phyloP scores from a whole-genome alignment of 2,113 vertebrate genomes.

The Cathartes aura region DNA sequence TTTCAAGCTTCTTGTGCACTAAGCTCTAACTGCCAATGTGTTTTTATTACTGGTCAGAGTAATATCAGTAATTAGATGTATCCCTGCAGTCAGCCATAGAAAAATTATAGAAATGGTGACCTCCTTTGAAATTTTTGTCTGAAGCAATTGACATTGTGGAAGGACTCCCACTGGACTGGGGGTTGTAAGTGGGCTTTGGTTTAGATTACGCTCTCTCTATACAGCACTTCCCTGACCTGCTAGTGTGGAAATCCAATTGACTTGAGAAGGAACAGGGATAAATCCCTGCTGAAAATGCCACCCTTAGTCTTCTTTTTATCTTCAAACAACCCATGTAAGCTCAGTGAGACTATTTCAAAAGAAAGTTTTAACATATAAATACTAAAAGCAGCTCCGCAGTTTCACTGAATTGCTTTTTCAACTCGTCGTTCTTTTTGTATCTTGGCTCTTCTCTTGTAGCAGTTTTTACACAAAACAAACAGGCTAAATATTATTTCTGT shows the following conservation, averaged over 20 bases:
- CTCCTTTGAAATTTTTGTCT: not conserved
- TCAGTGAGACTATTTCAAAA: conserved; percentile 2
- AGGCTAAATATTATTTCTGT: not conserved
- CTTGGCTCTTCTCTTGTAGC: not conserved
- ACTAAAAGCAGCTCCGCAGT: not conserved
- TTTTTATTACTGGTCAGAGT: not conserved
- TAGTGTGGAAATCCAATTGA: conserved; percentile 15
- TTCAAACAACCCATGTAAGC: not conserved
- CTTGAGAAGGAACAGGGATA: not conserved
- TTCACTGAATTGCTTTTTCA: not conserved
- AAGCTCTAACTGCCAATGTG: not conserved
- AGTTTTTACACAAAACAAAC: not conserved
- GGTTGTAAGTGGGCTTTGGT: not conserved
- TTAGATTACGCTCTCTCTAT: not conserved
- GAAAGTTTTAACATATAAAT: not conserved
- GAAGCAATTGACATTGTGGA: not conserved
- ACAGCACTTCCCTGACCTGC: not conserved
- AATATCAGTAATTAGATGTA: not conserved
- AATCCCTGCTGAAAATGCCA: not conserved
- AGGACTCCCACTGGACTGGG: not conserved
- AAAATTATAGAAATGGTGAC: not conserved
- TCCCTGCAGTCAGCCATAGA: not conserved
- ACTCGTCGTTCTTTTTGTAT: not conserved
- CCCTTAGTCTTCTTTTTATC: not conserved
- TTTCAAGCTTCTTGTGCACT: not conserved